Conservation (phyloP, 2,888 invertebrate species). For the Prosopocoilus inquinatus region DNA sequence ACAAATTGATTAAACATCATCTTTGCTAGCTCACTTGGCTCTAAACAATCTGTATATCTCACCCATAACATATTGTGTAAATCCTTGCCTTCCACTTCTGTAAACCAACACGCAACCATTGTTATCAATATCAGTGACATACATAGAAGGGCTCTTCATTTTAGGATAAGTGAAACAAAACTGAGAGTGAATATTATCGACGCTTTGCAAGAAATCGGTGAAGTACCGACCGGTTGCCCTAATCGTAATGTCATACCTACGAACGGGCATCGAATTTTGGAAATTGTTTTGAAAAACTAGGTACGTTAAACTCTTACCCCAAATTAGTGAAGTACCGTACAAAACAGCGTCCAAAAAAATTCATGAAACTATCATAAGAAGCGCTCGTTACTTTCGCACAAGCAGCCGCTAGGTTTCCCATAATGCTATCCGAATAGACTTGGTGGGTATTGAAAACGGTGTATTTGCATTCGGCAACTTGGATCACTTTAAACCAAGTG, state of each 20-base stretch:
- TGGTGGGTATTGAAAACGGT: conserved; percentile 80
- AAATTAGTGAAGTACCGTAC: conserved; percentile 87
- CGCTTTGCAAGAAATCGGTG: conserved; percentile 86
- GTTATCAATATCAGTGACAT: conserved; percentile 78
- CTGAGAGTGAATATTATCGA: conserved; percentile 89
- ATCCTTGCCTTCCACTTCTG: conserved; percentile 77
- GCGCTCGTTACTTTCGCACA: conserved; percentile 62
- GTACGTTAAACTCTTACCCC: conserved; percentile 55
- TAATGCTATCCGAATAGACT: conserved; percentile 78
- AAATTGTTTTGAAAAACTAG: not conserved
- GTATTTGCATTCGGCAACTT: conserved; percentile 69
- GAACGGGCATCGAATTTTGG: conserved; percentile 13
- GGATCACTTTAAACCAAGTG: conserved; percentile 70
- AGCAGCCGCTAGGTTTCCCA: conserved; percentile 75
- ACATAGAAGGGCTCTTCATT: conserved; percentile 93
- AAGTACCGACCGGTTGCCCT: conserved; percentile 86
- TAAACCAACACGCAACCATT: conserved; percentile 84
- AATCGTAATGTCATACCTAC: conserved; percentile 80
- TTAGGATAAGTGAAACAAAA: conserved; percentile 91
- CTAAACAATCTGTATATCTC: conserved; percentile 37
- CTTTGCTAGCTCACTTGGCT: too few relatives aligned
- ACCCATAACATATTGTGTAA: conserved; percentile 84
- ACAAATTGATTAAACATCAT: too few relatives aligned
- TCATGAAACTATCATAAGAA: conserved; percentile 76
- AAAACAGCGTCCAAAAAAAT: conserved; percentile 86